Base-by-base conservation (phyloP, 2,113 vertebrate genomes). In the Otis tarda region DNA sequence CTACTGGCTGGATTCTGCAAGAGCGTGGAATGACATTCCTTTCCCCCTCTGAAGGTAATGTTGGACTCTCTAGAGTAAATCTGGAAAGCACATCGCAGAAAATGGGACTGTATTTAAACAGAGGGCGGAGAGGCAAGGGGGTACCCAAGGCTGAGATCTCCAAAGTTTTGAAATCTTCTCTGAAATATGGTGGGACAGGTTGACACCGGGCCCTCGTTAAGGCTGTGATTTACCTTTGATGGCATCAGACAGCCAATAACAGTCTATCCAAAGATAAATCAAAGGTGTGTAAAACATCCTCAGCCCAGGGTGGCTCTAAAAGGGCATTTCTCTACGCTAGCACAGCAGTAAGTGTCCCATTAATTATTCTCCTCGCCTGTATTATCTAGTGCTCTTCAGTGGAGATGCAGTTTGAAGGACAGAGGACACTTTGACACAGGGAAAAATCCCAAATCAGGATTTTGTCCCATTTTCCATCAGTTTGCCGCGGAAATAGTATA, bases 321-420 rank as follows among this genome's bases (percentile, higher is more conserved):
- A 91, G 14, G 19, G 13, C 41, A 47, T 83, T 94, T 73, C 37
- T 73, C 49, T 78, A n/a, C 71, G 80, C 41, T 70, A 78, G 35
- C 57, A 82, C 53, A 85, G 82, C 21, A 83, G 45, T 67, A 90
- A 91, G 77, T 18, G 13, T 73, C 79, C 70, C 50, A 82, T 83
- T 95, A 89, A 83, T 75, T 96, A 91, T 95, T 95, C 37, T 78
- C 92, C 56, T 59, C 18, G 1, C 22, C 31, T 90, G 25, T 45
- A 83, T 81, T 85, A 78, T 65, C 73, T 69, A 85, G 31, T 37
- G 41, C 52, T 94, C 64, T 87, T 92, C 71, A 89, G 41, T 50
- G 22, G 75, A 87, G n/a, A 86, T n/a, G 65, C 25, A 64, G 41
- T 85, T 91, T 93, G 94, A 95, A 95, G 79, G 90, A 87, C 94